These are phyloP conservation scores for Sminthopsis crassicaudata DNA, from an alignment of 2,113 vertebrate genomes.

Conservation along the genomic window DNA sequence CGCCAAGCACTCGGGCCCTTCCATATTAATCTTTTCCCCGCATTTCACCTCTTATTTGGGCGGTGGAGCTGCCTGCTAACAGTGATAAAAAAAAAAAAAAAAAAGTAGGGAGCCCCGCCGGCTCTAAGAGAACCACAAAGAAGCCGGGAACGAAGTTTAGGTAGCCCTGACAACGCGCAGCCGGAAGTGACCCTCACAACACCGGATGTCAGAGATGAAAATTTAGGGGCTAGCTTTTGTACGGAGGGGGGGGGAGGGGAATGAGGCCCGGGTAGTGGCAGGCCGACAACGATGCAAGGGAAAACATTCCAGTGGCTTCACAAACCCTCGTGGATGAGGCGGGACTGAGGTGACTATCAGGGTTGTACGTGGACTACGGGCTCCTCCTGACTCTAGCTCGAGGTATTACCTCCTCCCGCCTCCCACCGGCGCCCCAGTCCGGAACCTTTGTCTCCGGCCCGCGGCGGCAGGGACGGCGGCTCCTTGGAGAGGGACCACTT, in stretches of 20 bases:
- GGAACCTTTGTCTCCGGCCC: conserved; percentile 47
- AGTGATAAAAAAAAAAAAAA: too few species aligned
- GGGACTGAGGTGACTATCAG: too few species aligned
- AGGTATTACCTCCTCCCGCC: fast-evolving
- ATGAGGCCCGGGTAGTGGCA: not conserved
- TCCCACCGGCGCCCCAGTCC: fast-evolving
- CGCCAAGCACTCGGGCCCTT: not conserved
- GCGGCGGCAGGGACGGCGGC: not conserved
- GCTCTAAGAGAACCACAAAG: not conserved
- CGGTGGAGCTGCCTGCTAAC: not conserved
- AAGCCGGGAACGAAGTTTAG: not conserved
- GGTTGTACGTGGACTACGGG: too few species aligned
- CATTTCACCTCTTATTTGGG: not conserved
- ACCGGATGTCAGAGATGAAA: not conserved
- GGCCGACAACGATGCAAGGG: too few species aligned
- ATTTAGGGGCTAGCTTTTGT: not conserved
- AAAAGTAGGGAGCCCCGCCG: too few species aligned
- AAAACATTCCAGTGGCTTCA: not conserved
- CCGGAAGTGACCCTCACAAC: not conserved
- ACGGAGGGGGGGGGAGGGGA: too few species aligned
- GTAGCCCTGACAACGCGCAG: too few species aligned
- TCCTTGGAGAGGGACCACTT: not conserved
- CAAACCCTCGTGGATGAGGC: too few species aligned
- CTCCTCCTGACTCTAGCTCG: not conserved
- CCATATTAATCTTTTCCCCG: not conserved